A percentile compares a stretch with the other conserved stretches of the same genome.
phyloP scores from a whole-genome alignment of 2,113 vertebrate genomes.

The Marmota flaviventris region DNA sequence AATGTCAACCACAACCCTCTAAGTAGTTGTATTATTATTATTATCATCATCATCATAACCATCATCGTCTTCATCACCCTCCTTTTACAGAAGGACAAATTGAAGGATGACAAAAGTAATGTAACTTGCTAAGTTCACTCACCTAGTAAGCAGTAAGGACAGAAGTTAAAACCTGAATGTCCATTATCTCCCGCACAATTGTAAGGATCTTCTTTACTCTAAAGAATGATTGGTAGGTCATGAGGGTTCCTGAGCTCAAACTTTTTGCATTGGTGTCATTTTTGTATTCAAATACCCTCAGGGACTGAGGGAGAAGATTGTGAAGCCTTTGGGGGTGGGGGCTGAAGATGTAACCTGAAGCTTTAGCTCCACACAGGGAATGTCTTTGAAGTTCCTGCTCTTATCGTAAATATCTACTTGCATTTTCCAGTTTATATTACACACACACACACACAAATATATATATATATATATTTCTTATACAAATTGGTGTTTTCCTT shows the following conservation, averaged over 20 bases:
- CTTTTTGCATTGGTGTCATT: neutral
- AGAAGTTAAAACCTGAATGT: neutral
- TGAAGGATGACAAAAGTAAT: neutral
- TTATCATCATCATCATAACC: neutral
- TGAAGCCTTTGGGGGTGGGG: neutral
- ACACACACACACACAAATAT: no score
- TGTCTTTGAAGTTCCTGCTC: constrained; percentile 62
- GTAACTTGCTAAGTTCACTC: neutral
- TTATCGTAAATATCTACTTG: constrained; percentile 60
- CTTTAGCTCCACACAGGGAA: neutral
- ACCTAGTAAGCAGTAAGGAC: neutral
- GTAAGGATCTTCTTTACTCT: neutral
- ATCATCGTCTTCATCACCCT: neutral
- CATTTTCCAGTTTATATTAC: neutral
- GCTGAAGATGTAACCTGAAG: constrained; percentile 57
- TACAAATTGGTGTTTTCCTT: constrained; percentile 41
- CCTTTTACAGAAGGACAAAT: neutral
- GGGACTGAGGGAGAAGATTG: neutral
- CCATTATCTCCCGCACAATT: neutral
- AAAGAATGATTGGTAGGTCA: neutral
- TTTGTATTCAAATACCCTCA: constrained; percentile 14
- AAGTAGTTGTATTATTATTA: neutral
- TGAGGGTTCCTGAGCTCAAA: neutral
- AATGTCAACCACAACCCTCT: neutral
- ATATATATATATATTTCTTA: neutral